Base-by-base conservation (phyloP, 2,888 invertebrate genomes). In the Drepanosiphum platanoidis region DNA sequence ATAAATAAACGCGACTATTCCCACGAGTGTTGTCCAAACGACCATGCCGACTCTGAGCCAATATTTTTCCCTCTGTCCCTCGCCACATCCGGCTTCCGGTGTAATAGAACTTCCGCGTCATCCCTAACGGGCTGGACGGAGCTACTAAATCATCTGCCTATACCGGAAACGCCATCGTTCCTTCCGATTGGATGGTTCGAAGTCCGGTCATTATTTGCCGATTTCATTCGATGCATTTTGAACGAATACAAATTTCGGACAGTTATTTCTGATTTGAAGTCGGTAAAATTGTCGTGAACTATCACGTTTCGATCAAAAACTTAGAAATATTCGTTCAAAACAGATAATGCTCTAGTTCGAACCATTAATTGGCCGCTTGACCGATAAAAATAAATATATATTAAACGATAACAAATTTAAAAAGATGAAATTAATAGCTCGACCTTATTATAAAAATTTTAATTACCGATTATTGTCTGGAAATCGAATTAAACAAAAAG, bases 1-100 rank as follows among this genome's bases (percentile, higher is more conserved):
- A 42, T 83, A 83, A 83, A 83, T 83, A 83, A 83, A 83, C 64
- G 74, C 42, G 61, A 32, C 64, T 32, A 66, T 70, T 74, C 82
- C 74, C 82, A 64, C 32, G 74, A 83, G 82, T 46, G 72, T 34
- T 68, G 52, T 52, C 68, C 79, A 68, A 79, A 79, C 66, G 46
- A 34, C 77, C 46, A 34, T 34, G 34, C n/a, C 27, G n/a, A 80
- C 79, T 42, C 13, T 22, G 64, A 27, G 75, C 75, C 83, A 83
- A 83, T 83, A 66, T 83, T 83, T 83, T 83, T 46, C 71, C 58
- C 71, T 58, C 58, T n/a, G 0, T 2, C 30, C 72, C 61, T 18
- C n/a, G 5, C 42, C 52, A 68, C 83, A 75, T 52, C 74, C 83
- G 75, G 52, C 46, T 81, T 71, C 80, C 80, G 80, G 80, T 39